Conservation (phyloP, 2,113 vertebrate genomes). For the Morone saxatilis region DNA sequence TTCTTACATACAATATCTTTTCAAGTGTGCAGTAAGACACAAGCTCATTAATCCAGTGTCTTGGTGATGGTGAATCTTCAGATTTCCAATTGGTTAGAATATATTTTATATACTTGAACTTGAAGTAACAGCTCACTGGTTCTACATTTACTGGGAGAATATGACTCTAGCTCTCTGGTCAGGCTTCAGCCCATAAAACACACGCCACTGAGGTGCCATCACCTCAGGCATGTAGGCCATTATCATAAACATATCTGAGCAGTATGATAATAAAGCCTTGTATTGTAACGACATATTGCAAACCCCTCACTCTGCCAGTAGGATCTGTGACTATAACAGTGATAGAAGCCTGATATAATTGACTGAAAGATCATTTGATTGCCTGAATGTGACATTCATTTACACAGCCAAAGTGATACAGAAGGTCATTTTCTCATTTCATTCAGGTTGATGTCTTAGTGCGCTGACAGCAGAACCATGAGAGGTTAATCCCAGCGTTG, state of each 20-base stretch:
- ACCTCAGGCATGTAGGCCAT: conserved; percentile 62
- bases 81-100: too few relatives aligned
- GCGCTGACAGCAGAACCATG: conserved; percentile 29
- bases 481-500: conserved; percentile 67
- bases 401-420: conserved; percentile 55
- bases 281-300: conserved; percentile 13
- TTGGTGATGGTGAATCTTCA: too few relatives aligned
- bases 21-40: too few relatives aligned
- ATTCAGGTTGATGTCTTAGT: conserved; percentile 47
- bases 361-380: conserved; percentile 63
- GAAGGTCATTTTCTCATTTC: conserved; percentile 57
- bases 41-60: too few relatives aligned
- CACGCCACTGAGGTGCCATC: conserved; percentile 22
- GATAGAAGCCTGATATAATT: conserved; percentile 63
- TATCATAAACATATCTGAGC: conserved; percentile 70
- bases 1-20: too few relatives aligned
- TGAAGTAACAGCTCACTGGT: conserved; percentile 6
- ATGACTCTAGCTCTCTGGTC: conserved; percentile 16
- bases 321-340: conserved; percentile 52
- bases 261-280: conserved; percentile 41
- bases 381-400: conserved; percentile 69
- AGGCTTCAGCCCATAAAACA: conserved; percentile 55
- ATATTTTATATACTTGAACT: conserved; percentile 34
- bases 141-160: conserved; percentile 1
- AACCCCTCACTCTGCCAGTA: conserved; percentile 1